A percentile compares a stretch with the other conserved stretches of the same genome.
Evolutionary conservation across 53 echinoderm and acorn worm genomes (phyloP).

Genomic region (Arbacia lixula): DNA sequence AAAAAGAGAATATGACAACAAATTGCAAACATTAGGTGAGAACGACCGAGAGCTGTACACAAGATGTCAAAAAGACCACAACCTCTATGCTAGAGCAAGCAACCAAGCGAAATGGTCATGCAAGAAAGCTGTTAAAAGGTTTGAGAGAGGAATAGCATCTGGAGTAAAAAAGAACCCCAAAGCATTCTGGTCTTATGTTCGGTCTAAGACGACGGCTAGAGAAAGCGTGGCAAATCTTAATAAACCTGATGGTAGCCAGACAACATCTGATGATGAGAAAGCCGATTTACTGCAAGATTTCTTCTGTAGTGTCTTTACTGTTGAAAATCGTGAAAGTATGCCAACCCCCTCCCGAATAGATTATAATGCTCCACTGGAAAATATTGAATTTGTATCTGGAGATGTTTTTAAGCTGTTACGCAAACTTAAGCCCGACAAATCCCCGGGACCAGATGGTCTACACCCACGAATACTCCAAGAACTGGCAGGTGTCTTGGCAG

Average conservation of each 20-base stretch:
- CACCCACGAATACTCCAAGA: background rate
- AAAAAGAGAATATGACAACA: background rate
- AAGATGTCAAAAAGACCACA: background rate
- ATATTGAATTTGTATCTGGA: background rate
- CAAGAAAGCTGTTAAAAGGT: background rate
- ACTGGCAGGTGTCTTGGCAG: background rate
- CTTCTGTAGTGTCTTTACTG: slow-evolving; percentile 3
- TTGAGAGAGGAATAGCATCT: background rate
- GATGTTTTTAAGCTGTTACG: background rate
- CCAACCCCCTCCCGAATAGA: background rate
- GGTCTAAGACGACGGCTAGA: background rate
- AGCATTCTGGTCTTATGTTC: slow-evolving; percentile 3
- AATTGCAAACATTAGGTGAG: background rate
- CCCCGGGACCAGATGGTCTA: slow-evolving; percentile 4
- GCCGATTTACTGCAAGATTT: background rate
- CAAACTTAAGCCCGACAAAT: background rate
- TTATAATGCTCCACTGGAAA: background rate
- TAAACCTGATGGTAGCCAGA: background rate
- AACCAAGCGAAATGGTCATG: slow-evolving; percentile 5
- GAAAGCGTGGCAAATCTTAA: slow-evolving; percentile 1
- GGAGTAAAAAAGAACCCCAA: slow-evolving; percentile 1
- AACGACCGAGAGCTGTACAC: background rate
- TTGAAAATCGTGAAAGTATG: background rate
- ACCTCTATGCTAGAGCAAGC: background rate
- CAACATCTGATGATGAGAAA: background rate